Evolutionary conservation across 2,888 invertebrate genomes (phyloP).

Genomic region (Lasioglossum lativentre): DNA sequence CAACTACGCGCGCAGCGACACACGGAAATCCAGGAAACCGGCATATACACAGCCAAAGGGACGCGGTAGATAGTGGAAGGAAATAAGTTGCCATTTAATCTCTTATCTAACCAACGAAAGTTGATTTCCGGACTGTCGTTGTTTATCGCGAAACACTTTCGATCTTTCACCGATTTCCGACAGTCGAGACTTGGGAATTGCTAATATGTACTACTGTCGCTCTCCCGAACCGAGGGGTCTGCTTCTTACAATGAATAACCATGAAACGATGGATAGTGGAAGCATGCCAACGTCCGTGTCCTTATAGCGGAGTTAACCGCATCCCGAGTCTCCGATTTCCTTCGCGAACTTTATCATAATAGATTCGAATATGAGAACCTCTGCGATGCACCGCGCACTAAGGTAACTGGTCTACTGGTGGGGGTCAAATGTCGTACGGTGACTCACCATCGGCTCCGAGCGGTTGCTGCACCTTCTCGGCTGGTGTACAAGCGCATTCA

Average conservation of each 20-base stretch:
- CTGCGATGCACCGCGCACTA: conserved; percentile 69
- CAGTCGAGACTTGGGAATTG: no score
- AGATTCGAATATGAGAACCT: conserved; percentile 69
- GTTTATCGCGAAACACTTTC: not conserved
- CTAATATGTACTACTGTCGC: no score
- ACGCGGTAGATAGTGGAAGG: not conserved
- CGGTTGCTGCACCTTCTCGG: conserved; percentile 60
- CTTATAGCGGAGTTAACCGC: not conserved
- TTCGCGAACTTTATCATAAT: not conserved
- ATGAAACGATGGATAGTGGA: not conserved
- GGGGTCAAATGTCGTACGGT: conserved; percentile 81
- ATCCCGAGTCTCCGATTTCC: not conserved
- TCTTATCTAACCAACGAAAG: not conserved
- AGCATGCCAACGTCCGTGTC: not conserved
- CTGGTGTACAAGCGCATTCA: conserved; percentile 46
- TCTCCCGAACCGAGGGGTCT: not conserved
- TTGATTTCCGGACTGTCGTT: not conserved
- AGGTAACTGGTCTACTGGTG: conserved; percentile 70
- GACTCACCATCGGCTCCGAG: conserved; percentile 74
- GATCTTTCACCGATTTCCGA: not conserved
- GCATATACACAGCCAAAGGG: not conserved
- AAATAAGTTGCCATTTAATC: not conserved
- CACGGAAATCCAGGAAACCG: not conserved
- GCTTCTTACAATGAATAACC: not conserved
- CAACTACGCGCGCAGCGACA: not conserved